Percentiles rank a stretch among this genome's conserved stretches.
These are phyloP conservation scores for Datnioides undecimradiatus DNA, from an alignment of 2,113 vertebrate genomes.

Conservation along the genomic window DNA sequence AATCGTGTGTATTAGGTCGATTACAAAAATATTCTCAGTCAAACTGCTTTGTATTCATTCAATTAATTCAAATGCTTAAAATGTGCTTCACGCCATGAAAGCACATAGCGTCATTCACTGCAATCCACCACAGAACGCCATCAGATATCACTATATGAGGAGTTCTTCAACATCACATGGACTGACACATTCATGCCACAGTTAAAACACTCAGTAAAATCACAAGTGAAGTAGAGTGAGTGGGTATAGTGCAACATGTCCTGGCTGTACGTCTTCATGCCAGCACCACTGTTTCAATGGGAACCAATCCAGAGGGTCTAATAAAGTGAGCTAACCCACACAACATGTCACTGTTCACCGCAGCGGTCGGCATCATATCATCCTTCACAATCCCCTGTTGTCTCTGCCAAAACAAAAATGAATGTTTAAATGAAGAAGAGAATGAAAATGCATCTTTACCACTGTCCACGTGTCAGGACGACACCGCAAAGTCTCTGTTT, in stretches of 20 bases:
- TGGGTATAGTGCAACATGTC: neutral
- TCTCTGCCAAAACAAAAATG: no score
- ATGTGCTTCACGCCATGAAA: no score
- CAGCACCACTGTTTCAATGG: neutral
- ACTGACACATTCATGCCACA: no score
- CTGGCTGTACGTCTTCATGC: neutral
- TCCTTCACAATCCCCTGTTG: no score
- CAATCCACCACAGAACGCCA: neutral
- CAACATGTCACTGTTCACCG: neutral
- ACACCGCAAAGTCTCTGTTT: neutral
- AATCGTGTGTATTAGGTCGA: no score
- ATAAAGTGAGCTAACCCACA: neutral
- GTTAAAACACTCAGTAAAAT: neutral
- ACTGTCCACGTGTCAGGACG: neutral
- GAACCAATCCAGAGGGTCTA: neutral
- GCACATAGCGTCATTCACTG: no score
- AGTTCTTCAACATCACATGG: no score
- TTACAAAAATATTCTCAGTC: no score
- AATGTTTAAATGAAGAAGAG: no score
- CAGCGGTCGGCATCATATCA: neutral
- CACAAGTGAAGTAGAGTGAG: neutral
- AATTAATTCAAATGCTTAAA: neutral
- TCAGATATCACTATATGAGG: no score
- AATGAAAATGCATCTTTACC: neutral
- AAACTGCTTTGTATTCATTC: neutral